Evolutionary conservation across 2,888 invertebrate species (phyloP), one percentile per base, ranked within the genome.

Genomic region (Physocephala rufipes): DNA sequence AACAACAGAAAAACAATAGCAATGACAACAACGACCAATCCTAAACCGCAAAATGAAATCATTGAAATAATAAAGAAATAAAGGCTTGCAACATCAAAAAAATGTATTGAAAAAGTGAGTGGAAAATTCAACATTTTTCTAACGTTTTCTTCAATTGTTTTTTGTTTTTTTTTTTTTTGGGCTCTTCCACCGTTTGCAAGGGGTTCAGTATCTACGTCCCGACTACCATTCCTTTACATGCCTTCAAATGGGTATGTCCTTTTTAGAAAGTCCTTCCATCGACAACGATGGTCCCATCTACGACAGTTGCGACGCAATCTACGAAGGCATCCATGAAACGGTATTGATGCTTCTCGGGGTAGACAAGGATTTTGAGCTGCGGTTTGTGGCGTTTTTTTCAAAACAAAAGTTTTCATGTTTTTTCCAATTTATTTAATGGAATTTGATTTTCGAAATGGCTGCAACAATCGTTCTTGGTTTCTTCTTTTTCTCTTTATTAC

Each of bases 401-500:
- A n/a, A n/a, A n/a, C n/a, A n/a, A 77, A 79, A 74, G 76, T 78
- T 78, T 78, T 78, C 78, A 79, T 79, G 78, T 77, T 79, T 71
- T 79, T 79, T 79, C 77, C 79, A 80, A 79, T 80, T 80, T 79
- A 77, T 80, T 79, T 80, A 80, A 80, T 80, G 79, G 79, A 80
- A 78, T 78, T 79, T 79, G 80, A 80, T 80, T 79, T 79, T 79
- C 78, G 79, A 79, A 80, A 80, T 79, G 80, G 79, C 78, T 79
- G 77, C 74, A 74, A 78, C 76, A 76, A 58, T 26, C 15, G 26
- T 2, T 53, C 75, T 76, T 71, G 75, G 74, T 73, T 75, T 73
- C 69, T 73, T 75, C 15, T 59, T 67, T 43, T 65, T 62, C 5
- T 49, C 9, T 19, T 58, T 55, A 12, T 21, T 28, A 28, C 24